Percentiles rank a stretch among this genome's conserved stretches.
Evolutionary conservation across 1,140 invertebrate genomes (phyloP).

Genomic region (Brachionus rotundiformis): DNA sequence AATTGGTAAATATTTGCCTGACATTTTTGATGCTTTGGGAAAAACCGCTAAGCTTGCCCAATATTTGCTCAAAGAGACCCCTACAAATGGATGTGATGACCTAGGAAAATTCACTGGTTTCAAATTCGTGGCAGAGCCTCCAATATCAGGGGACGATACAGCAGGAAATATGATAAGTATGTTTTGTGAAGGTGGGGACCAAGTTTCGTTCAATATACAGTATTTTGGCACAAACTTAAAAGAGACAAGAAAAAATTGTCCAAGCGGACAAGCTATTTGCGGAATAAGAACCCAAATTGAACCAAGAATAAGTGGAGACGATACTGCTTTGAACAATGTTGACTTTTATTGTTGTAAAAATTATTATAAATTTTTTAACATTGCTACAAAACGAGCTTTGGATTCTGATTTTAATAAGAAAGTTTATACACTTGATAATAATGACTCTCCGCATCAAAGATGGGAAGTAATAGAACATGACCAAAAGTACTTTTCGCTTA

Average conservation of each 20-base stretch:
- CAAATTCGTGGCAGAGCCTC: neutral
- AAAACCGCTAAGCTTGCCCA: neutral
- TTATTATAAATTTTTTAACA: neutral
- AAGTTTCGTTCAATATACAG: neutral
- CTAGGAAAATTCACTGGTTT: neutral
- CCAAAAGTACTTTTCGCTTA: neutral
- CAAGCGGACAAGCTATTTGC: neutral
- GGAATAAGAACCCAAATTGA: slow-evolving; percentile 21
- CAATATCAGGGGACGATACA: neutral
- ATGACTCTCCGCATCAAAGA: slow-evolving; percentile 24
- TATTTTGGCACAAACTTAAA: no score
- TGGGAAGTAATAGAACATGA: neutral
- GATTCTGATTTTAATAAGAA: neutral
- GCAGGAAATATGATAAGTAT: neutral
- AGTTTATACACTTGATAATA: neutral
- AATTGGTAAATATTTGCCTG: neutral
- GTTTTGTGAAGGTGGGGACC: neutral
- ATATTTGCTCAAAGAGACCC: neutral
- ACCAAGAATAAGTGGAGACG: neutral
- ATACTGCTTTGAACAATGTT: neutral
- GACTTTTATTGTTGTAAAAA: slow-evolving; percentile 24
- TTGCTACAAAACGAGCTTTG: neutral
- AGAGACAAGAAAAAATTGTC: neutral
- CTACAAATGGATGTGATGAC: neutral
- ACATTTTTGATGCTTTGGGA: neutral